Evolutionary conservation across 2,888 invertebrate genomes (phyloP).

Genomic region (Esperia sulphurella): DNA sequence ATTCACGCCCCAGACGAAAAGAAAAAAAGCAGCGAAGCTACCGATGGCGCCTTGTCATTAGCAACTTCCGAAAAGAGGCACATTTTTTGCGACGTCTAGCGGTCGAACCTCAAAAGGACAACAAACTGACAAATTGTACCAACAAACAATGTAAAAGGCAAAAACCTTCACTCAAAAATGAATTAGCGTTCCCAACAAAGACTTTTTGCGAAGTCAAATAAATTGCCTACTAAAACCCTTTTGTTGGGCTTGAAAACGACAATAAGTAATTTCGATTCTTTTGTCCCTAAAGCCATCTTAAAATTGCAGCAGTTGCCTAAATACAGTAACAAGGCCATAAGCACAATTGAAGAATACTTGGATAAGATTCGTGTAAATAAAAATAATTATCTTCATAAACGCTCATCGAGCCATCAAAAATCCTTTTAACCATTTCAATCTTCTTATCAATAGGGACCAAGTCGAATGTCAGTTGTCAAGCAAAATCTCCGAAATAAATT

Average conservation of each 20-base stretch:
- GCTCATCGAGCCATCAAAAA: constrained; percentile 23
- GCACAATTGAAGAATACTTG: not conserved
- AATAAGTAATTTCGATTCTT: not conserved
- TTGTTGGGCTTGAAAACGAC: constrained; percentile 15
- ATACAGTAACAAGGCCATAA: not conserved
- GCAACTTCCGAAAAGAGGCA: constrained; percentile 68
- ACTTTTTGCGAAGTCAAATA: constrained; percentile 43
- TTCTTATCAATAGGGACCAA: constrained; percentile 41
- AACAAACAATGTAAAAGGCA: constrained; percentile 54
- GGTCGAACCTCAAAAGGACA: constrained; percentile 58
- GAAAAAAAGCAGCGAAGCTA: constrained; percentile 59
- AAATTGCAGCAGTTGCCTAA: not conserved
- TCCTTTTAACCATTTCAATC: constrained; percentile 40
- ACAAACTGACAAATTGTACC: constrained; percentile 71
- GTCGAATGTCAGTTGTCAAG: constrained; percentile 51
- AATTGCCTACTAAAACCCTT: constrained; percentile 40
- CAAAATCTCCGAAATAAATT: constrained; percentile 62
- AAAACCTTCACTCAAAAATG: constrained; percentile 37
- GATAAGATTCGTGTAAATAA: not conserved
- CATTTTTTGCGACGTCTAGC: constrained; percentile 58
- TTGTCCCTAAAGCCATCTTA: not conserved
- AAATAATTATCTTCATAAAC: constrained; percentile 4
- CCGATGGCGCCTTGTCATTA: constrained; percentile 74
- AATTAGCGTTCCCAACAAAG: constrained; percentile 41
- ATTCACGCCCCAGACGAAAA: constrained; percentile 50